Conservation (phyloP, 1,140 invertebrate species). For the Pseudomyrmex pallidus region DNA sequence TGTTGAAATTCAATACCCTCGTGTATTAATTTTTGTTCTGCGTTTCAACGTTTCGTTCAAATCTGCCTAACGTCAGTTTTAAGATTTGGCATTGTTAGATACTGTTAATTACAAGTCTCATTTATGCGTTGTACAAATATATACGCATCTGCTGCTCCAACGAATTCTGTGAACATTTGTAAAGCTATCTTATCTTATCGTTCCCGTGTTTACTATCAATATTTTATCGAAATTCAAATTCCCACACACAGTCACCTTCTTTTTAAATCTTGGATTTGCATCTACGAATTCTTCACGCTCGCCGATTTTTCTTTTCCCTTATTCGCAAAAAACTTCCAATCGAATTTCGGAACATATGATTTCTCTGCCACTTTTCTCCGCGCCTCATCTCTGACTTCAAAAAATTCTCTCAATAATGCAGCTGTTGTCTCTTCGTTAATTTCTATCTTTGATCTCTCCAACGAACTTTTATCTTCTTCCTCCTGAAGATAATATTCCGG, state of each 20-base stretch:
- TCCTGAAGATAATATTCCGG: constrained; percentile 35
- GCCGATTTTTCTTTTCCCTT: neutral
- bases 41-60: too few relatives aligned
- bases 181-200: constrained; percentile 37
- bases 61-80: too few relatives aligned
- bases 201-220: neutral
- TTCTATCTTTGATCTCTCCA: neutral
- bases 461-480: neutral
- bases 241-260: too few relatives aligned
- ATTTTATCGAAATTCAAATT: neutral
- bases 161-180: neutral
- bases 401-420: constrained; percentile 64
- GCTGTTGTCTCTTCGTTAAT: constrained; percentile 30
- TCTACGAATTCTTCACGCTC: neutral
- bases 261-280: neutral
- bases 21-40: too few relatives aligned
- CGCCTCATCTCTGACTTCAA: constrained; percentile 55
- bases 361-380: constrained; percentile 42
- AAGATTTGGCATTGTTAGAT: neutral
- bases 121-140: constrained; percentile 19
- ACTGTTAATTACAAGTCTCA: neutral
- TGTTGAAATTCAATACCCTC: too few relatives aligned
- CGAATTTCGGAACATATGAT: constrained; percentile 11
- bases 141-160: neutral
- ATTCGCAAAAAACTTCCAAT: neutral